Evolutionary conservation across 2,797 vertebrate species (phyloP), one percentile per base, ranked within the genome.

Genomic region (Rousettus madagascariensis): DNA sequence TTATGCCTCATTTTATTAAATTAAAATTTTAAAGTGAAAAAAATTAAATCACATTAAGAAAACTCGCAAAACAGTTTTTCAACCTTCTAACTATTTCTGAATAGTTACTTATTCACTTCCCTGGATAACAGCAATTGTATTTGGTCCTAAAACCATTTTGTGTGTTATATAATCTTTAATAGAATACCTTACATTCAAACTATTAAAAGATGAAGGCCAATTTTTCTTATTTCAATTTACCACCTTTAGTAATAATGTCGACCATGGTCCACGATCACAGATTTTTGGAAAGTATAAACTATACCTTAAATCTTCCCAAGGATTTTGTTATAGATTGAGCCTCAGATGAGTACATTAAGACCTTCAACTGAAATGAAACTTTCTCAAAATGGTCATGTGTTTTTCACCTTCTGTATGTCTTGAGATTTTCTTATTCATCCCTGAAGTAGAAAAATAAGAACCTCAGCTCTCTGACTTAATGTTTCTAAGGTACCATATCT

Each of bases 1-100:
- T 90, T 93, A 38, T 1, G 8, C 26, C 33, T 93, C n/a, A 69
- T 77, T 96, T 96, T 77, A 68, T 95, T 93, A 88, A 55, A 41
- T 71, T 6, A 94, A 78, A 30, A 49, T 2, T 24, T 90, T 57
- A 79, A 5, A 91, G 43, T 86, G n/a, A 90, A 28, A 24, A 90
- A 93, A 85, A 79, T 94, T 92, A 84, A 38, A 43, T 74, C 89
- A 51, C 61, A 57, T 74, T 96, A 51, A 94, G 87, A 92, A 95
- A 87, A 97, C 30, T 11, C 13, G 66, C 36, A 92, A 19, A 30
- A 83, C 6, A 55, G 5, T 82, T 87, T 28, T 94, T 66, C 71
- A 41, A 69, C 46, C 65, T 57, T 92, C 2, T 65, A 75, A 46
- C 30, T 93, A 49, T 30, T 86, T 91, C 24, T 94, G 59, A 92